Evolutionary conservation across 2,888 invertebrate species (phyloP), one percentile per base, ranked within the genome.

Genomic region (Mellilla xanthometata): DNA sequence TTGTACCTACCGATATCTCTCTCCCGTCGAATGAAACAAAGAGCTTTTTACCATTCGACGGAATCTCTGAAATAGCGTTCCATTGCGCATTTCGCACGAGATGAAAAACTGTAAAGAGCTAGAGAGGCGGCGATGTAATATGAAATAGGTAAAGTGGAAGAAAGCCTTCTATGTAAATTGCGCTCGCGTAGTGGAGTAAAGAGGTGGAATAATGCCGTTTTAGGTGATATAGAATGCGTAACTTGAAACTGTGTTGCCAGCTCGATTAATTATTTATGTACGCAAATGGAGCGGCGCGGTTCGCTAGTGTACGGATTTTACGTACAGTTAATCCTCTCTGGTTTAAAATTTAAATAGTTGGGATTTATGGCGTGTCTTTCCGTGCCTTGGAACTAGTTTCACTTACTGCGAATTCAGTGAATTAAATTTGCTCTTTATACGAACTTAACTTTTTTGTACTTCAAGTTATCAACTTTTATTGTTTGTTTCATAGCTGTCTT

Each of bases 11-110:
- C 33, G 10, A 42, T 48, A 42, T 41, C 65, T 65, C 6, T 72
- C 58, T 56, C 60, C 55, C 29, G 13, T 62, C 59, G 56, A 65
- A 70, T 68, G 66, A 72, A 71, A 70, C 67, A 69, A 74, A 72
- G 62, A 42, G 46, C 48, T 36, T 12, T 10, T 29, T 12, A 13
- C 28, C 55, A 59, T 58, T 56, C 44, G 61, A 53, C 58, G 62
- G 69, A 65, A 62, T 65, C 60, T 65, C 58, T 55, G 57, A 60
- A 65, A 69, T 59, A 56, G 62, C 62, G 54, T 62, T 65, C 54
- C 54, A 59, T 62, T 65, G 66, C 68, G 51, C 62, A 58, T 60
- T 56, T 52, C 56, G 46, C 56, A 56, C 51, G 50, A 56, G 52
- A 59, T 58, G 59, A 39, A 63, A 64, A 64, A 66, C 57, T 52